phyloP scores from a whole-genome alignment of 2,113 vertebrate genomes.

The Saguinus imperator region DNA sequence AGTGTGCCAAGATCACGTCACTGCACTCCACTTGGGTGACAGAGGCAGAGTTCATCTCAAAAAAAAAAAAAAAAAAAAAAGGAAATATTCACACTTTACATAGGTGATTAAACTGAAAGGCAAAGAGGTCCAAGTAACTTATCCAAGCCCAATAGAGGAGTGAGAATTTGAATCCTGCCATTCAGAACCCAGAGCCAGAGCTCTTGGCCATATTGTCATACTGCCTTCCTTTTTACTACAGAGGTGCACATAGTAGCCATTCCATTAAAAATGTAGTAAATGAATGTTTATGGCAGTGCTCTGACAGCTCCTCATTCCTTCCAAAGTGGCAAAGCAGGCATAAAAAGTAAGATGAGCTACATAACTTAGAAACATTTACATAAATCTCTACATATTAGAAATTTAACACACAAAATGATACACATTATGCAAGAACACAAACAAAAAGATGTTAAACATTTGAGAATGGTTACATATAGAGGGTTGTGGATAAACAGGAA shows the following conservation, averaged over 20 bases:
- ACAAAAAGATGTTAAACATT: neutral
- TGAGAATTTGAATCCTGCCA: neutral
- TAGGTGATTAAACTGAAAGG: neutral
- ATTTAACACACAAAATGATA: neutral
- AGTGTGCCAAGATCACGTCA: no score
- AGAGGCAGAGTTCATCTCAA: no score
- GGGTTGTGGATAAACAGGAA: neutral
- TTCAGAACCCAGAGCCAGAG: neutral
- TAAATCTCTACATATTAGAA: neutral
- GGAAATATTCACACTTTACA: neutral
- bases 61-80: no score
- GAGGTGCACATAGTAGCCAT: neutral
- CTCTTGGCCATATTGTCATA: neutral
- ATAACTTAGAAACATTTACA: neutral
- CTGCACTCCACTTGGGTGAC: no score
- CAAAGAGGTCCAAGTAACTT: neutral
- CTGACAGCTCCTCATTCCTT: neutral
- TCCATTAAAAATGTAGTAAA: neutral
- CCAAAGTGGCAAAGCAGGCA: neutral
- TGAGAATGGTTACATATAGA: neutral
- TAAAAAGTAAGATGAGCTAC: neutral
- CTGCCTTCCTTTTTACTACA: neutral
- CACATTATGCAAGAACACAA: neutral
- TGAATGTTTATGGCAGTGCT: neutral
- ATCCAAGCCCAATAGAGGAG: neutral